Base-by-base conservation (phyloP, 2,888 invertebrate species). In the Cosmorhoe ocellata region DNA sequence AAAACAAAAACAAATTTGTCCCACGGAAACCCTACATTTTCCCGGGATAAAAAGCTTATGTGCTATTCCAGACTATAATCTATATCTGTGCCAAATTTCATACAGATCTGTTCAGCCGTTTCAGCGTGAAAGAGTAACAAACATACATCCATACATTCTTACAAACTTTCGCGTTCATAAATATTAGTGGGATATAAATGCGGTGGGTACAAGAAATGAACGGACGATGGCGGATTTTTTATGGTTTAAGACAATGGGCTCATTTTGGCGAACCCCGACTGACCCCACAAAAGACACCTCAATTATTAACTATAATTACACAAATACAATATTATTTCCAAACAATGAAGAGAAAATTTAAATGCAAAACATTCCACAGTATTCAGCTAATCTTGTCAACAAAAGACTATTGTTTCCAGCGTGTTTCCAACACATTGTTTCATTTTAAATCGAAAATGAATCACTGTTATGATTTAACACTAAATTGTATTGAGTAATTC, bases 341-440 rank as follows among this genome's bases (percentile, higher is more conserved):
- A 86, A 87, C 87, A 87, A 83, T 81, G 77, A 76, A 81, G 84
- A 76, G 84, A 85, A 83, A 75, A 82, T 81, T 84, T 77, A 77
- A 82, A 82, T 81, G 82, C 82, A 87, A 84, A 89, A 89, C 88
- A 90, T 84, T 81, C 82, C 77, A 79, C 81, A 80, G 81, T 78
- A 86, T 88, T 88, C 86, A 87, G 88, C 88, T 89, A 88, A 90
- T 89, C 87, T 85, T 78, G 81, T 82, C 84, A 84, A 90, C 87
- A 90, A 88, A 85, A 76, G 84, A 81, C 85, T 82, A 89, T 89
- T 90, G 89, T 90, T 79, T 81, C 74, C 26, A 51, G 22, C 13
- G 18, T 51, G 51, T 74, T 77, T 77, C 74, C 55, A 49, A 79
- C 70, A 87, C 88, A 90, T 88, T 89, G 90, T 90, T 83, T 86